These are phyloP conservation scores for Hystrix brachyura DNA, from an alignment of 2,113 vertebrate species.

Conservation along the genomic window DNA sequence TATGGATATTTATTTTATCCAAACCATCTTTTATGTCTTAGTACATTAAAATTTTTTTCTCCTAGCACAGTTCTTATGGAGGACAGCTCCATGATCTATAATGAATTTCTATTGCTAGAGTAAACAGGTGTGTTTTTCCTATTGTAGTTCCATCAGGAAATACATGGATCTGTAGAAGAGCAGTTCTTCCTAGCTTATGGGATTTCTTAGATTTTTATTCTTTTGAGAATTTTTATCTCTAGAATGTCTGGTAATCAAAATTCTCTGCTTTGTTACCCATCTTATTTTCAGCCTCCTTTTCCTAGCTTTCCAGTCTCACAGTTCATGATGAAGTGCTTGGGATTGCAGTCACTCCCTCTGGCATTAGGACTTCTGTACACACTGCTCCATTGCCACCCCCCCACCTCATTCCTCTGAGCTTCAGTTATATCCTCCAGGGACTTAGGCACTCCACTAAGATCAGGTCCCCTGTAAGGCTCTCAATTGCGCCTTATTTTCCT, in stretches of 20 bases:
- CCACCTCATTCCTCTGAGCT: not conserved
- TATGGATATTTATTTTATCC: constrained; percentile 1
- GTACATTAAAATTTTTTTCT: not conserved
- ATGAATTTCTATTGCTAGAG: constrained; percentile 4
- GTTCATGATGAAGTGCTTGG: not conserved
- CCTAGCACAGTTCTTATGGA: not conserved
- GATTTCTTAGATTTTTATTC: not conserved
- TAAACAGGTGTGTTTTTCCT: not conserved
- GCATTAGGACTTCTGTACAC: not conserved
- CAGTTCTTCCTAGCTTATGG: not conserved
- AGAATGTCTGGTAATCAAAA: not conserved
- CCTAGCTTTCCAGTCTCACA: not conserved
- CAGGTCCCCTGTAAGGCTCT: not conserved
- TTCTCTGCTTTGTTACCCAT: not conserved
- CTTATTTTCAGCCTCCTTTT: not conserved
- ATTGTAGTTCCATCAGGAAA: not conserved
- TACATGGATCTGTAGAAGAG: not conserved
- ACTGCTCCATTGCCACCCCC: rapidly evolving
- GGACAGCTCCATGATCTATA: not conserved
- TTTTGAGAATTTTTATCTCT: constrained; percentile 42
- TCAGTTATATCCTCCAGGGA: not conserved
- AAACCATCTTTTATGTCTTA: constrained; percentile 26
- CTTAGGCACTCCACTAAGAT: not conserved
- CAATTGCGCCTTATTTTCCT: not conserved
- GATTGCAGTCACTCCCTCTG: not conserved